phyloP scores from a whole-genome alignment of 2,113 vertebrate genomes.

The Eleginops maclovinus region DNA sequence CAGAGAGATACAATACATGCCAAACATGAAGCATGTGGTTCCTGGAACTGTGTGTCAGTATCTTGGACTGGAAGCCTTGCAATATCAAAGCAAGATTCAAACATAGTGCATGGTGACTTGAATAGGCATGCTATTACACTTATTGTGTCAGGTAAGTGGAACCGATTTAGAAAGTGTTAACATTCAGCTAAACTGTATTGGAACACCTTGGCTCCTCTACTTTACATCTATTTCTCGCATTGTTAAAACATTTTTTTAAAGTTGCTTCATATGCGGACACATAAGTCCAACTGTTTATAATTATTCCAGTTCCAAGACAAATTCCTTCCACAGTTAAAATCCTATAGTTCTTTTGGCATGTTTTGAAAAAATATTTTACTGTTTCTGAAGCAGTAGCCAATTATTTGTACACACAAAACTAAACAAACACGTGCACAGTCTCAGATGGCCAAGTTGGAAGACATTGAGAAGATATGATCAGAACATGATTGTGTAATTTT shows the following conservation, averaged over 20 bases:
- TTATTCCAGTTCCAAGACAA: slow-evolving; percentile 30
- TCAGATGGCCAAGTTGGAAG: slow-evolving; percentile 1
- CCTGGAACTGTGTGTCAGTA: slow-evolving; percentile 16
- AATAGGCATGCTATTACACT: background rate
- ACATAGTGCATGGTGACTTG: background rate
- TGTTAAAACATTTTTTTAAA: slow-evolving; percentile 26
- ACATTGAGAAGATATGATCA: slow-evolving; percentile 34
- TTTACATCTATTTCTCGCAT: slow-evolving; percentile 11
- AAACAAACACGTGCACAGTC: background rate
- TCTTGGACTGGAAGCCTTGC: background rate
- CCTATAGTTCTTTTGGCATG: slow-evolving; percentile 14
- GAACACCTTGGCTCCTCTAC: background rate
- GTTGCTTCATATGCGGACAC: slow-evolving; percentile 42
- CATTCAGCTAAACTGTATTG: background rate
- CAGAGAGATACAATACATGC: background rate
- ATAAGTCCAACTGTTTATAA: slow-evolving; percentile 19
- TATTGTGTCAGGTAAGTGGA: background rate
- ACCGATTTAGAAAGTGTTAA: background rate
- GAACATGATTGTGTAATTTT: slow-evolving; percentile 36
- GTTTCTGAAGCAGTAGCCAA: slow-evolving; percentile 45
- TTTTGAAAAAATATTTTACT: slow-evolving; percentile 9
- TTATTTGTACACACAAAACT: slow-evolving; percentile 13
- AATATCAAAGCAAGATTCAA: background rate
- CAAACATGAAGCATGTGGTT: slow-evolving; percentile 24
- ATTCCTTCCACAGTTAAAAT: slow-evolving; percentile 42